Percentiles rank a stretch among this genome's conserved stretches.
Evolutionary conservation across 2,888 invertebrate genomes (phyloP).

Genomic region (Tethea ocularis): DNA sequence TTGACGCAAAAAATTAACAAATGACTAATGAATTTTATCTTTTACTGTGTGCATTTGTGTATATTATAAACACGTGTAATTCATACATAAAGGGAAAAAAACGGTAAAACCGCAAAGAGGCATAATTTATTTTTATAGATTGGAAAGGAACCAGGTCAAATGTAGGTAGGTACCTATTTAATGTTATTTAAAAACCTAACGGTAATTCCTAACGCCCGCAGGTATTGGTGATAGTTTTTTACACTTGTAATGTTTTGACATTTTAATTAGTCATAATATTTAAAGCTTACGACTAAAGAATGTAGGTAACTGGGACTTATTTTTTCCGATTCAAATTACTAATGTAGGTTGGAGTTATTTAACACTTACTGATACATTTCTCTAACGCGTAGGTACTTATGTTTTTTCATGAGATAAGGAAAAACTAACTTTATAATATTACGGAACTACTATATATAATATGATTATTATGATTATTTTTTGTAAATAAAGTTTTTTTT

Average conservation of each 20-base stretch:
- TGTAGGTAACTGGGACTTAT: neutral
- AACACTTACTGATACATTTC: too few relatives aligned
- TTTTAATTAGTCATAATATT: neutral
- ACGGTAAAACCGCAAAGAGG: neutral
- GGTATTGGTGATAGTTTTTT: neutral
- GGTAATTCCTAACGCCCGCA: neutral
- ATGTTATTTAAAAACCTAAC: neutral
- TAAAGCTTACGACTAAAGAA: neutral
- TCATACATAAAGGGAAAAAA: neutral
- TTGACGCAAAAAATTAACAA: neutral
- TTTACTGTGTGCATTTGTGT: neutral
- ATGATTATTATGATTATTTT: too few relatives aligned
- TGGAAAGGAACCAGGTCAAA: neutral
- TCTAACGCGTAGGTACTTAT: too few relatives aligned
- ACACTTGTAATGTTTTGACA: neutral
- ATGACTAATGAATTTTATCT: neutral
- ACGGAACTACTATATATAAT: too few relatives aligned
- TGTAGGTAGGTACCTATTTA: neutral
- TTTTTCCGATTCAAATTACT: neutral
- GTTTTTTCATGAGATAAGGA: too few relatives aligned
- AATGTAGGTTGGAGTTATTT: neutral
- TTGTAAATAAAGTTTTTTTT: too few relatives aligned
- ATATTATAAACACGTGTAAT: neutral
- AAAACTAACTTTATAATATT: too few relatives aligned
- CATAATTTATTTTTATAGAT: neutral